phyloP scores from a whole-genome alignment of 2,113 vertebrate genomes.

The Mellivora capensis region DNA sequence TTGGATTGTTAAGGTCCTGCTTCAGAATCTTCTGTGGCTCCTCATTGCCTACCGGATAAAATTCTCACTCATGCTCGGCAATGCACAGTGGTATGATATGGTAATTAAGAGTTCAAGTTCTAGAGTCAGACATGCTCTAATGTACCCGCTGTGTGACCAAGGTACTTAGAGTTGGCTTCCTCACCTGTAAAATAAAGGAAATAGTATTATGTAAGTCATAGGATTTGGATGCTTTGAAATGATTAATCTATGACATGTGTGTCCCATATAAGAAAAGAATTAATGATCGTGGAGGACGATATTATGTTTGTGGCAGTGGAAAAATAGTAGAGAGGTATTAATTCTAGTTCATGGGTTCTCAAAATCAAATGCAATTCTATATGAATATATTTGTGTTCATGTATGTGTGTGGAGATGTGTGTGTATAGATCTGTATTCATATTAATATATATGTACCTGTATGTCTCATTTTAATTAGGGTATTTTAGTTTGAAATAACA shows the following conservation, averaged over 20 bases:
- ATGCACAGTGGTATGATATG: background rate
- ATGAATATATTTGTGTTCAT: background rate
- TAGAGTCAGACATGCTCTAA: background rate
- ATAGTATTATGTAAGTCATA: background rate
- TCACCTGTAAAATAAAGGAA: background rate
- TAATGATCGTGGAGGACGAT: background rate
- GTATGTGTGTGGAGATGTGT: background rate
- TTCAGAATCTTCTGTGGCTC: background rate
- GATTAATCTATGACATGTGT: background rate
- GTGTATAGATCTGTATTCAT: background rate
- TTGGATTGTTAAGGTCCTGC: background rate
- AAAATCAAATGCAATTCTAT: background rate
- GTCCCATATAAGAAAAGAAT: background rate
- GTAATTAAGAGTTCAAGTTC: background rate
- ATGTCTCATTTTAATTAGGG: background rate
- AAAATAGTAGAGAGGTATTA: background rate
- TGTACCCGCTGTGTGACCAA: background rate
- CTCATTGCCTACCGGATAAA: too few species aligned
- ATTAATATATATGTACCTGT: background rate
- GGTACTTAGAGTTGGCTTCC: background rate
- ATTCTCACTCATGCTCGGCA: fast-evolving
- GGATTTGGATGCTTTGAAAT: background rate
- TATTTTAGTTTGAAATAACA: background rate
- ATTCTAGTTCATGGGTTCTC: background rate
- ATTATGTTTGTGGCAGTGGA: background rate